A percentile compares a stretch with the other conserved stretches of the same genome.
phyloP scores from a whole-genome alignment of 1,140 invertebrate species.

The Temnothorax longispinosus region DNA sequence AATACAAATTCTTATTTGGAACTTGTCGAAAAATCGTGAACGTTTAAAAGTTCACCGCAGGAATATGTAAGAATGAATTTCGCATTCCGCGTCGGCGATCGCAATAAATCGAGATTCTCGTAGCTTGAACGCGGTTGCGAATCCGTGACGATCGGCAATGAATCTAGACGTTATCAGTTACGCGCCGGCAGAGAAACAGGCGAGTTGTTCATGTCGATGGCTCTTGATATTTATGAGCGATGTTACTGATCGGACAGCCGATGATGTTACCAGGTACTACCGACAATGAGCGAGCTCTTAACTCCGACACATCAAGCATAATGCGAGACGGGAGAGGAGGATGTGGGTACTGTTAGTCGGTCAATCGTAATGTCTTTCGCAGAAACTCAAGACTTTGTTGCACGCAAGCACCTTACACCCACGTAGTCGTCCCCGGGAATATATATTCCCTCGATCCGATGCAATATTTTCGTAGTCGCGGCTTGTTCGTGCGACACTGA shows the following conservation, averaged over 20 bases:
- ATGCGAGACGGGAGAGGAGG: slow-evolving; percentile 30
- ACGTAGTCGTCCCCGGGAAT: neutral
- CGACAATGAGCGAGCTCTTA: slow-evolving; percentile 54
- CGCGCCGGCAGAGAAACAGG: slow-evolving; percentile 16
- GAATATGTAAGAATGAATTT: neutral
- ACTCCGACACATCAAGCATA: slow-evolving; percentile 31
- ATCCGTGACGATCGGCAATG: slow-evolving; percentile 30
- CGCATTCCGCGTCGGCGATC: neutral
- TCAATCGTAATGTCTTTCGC: slow-evolving; percentile 58
- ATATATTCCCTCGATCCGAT: slow-evolving; percentile 8
- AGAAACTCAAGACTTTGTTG: slow-evolving; percentile 55
- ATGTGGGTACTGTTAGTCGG: slow-evolving; percentile 54
- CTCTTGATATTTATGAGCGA: slow-evolving; percentile 62
- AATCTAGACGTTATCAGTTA: slow-evolving; percentile 51
- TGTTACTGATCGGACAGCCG: slow-evolving; percentile 52
- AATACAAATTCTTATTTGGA: neutral
- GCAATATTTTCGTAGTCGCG: neutral
- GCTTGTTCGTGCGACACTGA: neutral
- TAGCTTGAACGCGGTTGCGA: slow-evolving; percentile 13
- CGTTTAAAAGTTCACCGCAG: neutral
- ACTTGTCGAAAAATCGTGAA: neutral
- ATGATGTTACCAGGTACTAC: slow-evolving; percentile 52
- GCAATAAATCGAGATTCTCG: slow-evolving; percentile 28
- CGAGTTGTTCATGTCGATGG: slow-evolving; percentile 21
- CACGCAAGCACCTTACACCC: slow-evolving; percentile 51